Conservation (phyloP, 2,888 invertebrate genomes). For the Tineola bisselliella region DNA sequence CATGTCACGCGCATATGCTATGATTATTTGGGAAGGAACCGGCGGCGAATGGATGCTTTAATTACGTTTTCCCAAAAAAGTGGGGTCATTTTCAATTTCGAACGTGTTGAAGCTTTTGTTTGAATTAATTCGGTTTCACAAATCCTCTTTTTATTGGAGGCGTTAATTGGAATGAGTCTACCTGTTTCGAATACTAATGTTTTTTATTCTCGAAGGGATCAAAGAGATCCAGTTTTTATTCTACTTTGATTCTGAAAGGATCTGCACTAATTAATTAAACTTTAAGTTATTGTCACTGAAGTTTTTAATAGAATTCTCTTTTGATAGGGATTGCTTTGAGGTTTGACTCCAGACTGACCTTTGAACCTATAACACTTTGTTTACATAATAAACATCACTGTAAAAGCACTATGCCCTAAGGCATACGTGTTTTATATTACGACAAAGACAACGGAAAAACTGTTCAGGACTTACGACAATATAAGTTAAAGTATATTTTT, state of each 20-base stretch:
- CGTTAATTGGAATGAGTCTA: conserved; percentile 28
- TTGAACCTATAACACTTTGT: too few species aligned
- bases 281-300: conserved; percentile 5
- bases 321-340: not conserved
- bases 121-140: conserved; percentile 30
- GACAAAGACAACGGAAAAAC: too few species aligned
- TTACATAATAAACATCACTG: too few species aligned
- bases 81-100: conserved; percentile 33
- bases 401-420: too few species aligned
- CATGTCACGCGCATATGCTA: conserved; percentile 28
- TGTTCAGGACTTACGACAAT: too few species aligned
- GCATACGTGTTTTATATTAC: too few species aligned
- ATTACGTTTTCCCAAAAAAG: conserved; percentile 30
- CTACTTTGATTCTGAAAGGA: conserved; percentile 1
- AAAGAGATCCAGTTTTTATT: conserved; percentile 3
- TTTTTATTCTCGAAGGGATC: conserved; percentile 8
- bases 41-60: conserved; percentile 29
- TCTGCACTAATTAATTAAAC: conserved; percentile 4
- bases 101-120: conserved; percentile 31
- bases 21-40: conserved; percentile 26
- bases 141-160: conserved; percentile 30
- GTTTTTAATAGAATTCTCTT: conserved; percentile 1
- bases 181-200: conserved; percentile 14
- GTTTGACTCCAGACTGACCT: too few species aligned
- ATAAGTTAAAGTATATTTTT: too few species aligned